These are phyloP conservation scores for Patella pellucida DNA, from an alignment of 2,888 invertebrate genomes.

Conservation along the genomic window DNA sequence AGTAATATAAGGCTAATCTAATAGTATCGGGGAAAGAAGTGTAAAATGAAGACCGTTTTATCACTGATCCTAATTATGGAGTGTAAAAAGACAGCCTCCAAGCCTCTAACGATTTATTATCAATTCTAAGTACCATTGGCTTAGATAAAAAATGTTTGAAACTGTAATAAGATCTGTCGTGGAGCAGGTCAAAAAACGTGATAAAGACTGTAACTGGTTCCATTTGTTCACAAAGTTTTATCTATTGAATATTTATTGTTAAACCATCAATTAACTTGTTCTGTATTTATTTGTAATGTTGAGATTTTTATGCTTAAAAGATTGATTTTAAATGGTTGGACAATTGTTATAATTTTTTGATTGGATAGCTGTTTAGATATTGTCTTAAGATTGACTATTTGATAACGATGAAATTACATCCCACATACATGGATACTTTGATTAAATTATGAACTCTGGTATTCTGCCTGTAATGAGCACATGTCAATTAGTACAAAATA, in stretches of 20 bases:
- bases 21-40: not conserved
- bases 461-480: no score
- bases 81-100: not conserved
- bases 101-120: not conserved
- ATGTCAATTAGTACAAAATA: no score
- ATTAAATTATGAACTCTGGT: no score
- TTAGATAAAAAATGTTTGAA: not conserved
- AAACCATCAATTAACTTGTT: no score
- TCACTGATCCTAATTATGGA: not conserved
- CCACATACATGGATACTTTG: no score
- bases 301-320: no score
- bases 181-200: not conserved
- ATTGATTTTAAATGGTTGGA: no score
- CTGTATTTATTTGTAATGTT: no score
- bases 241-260: not conserved
- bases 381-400: no score
- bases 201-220: not conserved
- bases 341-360: no score
- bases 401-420: no score
- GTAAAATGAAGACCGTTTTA: conserved; percentile 1
- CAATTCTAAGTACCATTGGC: not conserved
- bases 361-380: no score
- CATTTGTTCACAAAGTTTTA: not conserved
- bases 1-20: not conserved
- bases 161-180: conserved; percentile 7